Evolutionary conservation across 1,140 invertebrate genomes (phyloP).

Genomic region (Papilio xuthus): DNA sequence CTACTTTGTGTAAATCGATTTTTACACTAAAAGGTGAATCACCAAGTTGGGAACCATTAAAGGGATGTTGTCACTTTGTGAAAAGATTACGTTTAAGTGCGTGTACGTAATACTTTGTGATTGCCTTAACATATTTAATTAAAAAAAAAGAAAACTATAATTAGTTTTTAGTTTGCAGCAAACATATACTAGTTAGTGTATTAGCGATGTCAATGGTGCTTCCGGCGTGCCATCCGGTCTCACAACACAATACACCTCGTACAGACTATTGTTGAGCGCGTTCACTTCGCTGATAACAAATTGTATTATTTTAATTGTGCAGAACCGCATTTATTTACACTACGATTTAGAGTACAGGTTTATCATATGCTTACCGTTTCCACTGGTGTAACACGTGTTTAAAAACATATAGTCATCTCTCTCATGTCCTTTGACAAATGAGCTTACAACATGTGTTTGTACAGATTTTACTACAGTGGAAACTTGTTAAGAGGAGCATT

Average conservation of each 20-base stretch:
- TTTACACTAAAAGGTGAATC: background rate
- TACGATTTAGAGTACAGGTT: background rate
- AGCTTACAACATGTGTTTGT: background rate
- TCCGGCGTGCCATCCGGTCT: slow-evolving; percentile 61
- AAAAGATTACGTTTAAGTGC: too few species aligned
- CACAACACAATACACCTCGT: slow-evolving; percentile 41
- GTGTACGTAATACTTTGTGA: too few species aligned
- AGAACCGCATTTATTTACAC: slow-evolving; percentile 14
- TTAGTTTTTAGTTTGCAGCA: background rate
- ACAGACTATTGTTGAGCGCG: background rate
- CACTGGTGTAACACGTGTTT: background rate
- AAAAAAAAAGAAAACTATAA: too few species aligned
- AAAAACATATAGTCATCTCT: background rate
- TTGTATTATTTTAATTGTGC: slow-evolving; percentile 36
- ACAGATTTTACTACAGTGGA: background rate
- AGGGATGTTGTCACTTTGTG: too few species aligned
- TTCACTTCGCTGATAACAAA: slow-evolving; percentile 10
- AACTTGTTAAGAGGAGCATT: background rate
- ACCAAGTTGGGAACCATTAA: background rate
- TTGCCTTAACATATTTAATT: too few species aligned
- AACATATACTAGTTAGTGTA: background rate
- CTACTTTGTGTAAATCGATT: background rate
- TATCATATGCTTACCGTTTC: background rate
- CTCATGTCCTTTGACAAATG: background rate
- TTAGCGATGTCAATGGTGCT: slow-evolving; percentile 45